Percentiles rank a stretch among this genome's conserved stretches.
These are phyloP conservation scores for Drosophila insularis DNA, from an alignment of 1,140 invertebrate species.

Conservation along the genomic window DNA sequence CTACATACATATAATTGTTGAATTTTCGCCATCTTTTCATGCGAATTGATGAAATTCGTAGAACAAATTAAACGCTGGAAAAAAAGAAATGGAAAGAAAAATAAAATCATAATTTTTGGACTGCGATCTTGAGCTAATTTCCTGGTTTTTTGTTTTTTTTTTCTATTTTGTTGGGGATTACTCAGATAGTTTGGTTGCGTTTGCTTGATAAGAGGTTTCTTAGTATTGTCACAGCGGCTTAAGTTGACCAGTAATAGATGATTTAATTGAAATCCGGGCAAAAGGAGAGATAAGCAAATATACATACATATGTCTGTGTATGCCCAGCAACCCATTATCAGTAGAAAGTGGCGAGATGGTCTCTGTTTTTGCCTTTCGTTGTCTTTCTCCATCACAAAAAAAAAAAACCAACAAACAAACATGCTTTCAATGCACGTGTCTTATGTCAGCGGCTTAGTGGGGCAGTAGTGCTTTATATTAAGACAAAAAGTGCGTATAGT, in stretches of 20 bases:
- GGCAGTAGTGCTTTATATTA: slow-evolving; percentile 56
- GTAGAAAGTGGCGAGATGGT: slow-evolving; percentile 12
- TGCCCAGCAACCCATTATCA: slow-evolving; percentile 47
- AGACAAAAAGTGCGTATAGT: slow-evolving; percentile 53
- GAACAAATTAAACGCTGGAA: slow-evolving; percentile 58
- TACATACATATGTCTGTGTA: slow-evolving; percentile 15
- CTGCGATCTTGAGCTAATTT: slow-evolving; percentile 26
- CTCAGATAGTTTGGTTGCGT: slow-evolving; percentile 53
- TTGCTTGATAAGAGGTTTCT: background rate
- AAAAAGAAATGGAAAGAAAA: background rate
- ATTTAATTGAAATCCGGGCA: slow-evolving; percentile 56
- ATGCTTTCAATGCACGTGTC: slow-evolving; percentile 25
- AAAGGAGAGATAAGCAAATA: slow-evolving; percentile 27
- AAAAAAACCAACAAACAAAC: background rate
- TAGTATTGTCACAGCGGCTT: slow-evolving; percentile 35
- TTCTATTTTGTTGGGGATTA: slow-evolving; percentile 36
- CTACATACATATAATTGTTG: background rate
- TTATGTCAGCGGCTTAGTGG: slow-evolving; percentile 24
- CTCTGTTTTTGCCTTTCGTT: background rate
- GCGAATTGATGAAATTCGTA: slow-evolving; percentile 45
- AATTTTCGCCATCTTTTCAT: slow-evolving; percentile 7
- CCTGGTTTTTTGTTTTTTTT: slow-evolving; percentile 1
- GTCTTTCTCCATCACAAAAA: background rate
- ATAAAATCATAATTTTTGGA: slow-evolving; percentile 21
- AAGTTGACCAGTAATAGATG: slow-evolving; percentile 27